These are phyloP conservation scores for Rotaria socialis DNA, from an alignment of 2,888 invertebrate species.

Conservation along the genomic window DNA sequence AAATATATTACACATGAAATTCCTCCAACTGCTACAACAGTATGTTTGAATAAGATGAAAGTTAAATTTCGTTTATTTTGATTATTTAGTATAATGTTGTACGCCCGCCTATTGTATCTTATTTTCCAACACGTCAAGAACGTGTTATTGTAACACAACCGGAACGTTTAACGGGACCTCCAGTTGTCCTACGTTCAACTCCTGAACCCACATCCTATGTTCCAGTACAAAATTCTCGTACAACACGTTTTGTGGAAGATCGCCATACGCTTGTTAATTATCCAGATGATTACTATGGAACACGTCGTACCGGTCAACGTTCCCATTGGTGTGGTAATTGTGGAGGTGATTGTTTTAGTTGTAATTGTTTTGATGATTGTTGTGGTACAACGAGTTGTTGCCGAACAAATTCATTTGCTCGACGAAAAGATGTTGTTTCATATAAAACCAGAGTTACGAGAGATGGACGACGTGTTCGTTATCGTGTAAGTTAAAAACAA, in stretches of 20 bases:
- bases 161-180: background rate
- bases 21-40: background rate
- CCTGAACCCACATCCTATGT: background rate
- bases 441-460: background rate
- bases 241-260: background rate
- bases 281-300: background rate
- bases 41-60: background rate
- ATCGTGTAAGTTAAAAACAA: background rate
- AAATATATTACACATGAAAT: background rate
- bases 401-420: background rate
- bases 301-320: background rate
- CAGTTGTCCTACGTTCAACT: background rate
- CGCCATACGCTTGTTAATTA: background rate
- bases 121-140: background rate
- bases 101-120: background rate
- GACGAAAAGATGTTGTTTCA: constrained; percentile 14
- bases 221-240: background rate
- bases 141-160: constrained; percentile 6
- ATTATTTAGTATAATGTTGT: background rate
- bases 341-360: background rate
- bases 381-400: background rate
- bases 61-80: background rate
- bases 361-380: background rate
- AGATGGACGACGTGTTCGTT: constrained; percentile 17
- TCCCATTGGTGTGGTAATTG: background rate